These are phyloP conservation scores for Metopia argyrocephala DNA, from an alignment of 2,888 invertebrate species.

Conservation along the genomic window DNA sequence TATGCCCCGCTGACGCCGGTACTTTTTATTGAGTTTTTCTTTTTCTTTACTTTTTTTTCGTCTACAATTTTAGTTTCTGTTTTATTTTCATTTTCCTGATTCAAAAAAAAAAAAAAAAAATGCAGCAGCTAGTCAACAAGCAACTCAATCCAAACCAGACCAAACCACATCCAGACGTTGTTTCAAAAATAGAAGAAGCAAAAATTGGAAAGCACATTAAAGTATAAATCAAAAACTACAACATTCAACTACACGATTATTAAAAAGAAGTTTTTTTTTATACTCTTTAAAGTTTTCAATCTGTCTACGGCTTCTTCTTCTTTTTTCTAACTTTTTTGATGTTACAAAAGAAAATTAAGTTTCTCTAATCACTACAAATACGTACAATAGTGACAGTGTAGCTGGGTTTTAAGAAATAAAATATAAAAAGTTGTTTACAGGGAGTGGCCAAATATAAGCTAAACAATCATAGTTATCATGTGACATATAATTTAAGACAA, in stretches of 20 bases:
- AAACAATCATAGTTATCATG: no score
- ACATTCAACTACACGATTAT: conserved; percentile 42
- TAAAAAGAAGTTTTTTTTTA: conserved; percentile 25
- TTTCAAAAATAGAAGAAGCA: conserved; percentile 8
- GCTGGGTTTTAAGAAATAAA: no score
- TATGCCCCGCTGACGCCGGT: not conserved
- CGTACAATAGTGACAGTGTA: no score
- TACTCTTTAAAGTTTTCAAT: not conserved
- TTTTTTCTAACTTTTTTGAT: not conserved
- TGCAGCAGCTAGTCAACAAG: not conserved
- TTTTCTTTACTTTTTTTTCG: not conserved
- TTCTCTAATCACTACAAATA: conserved; percentile 18
- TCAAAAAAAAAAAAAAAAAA: conserved; percentile 7
- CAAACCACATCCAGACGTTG: conserved; percentile 7
- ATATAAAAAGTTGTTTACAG: no score
- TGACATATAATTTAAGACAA: no score
- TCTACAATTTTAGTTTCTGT: conserved; percentile 6
- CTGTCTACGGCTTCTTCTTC: not conserved
- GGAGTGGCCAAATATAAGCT: no score
- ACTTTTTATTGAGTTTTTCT: conserved; percentile 13
- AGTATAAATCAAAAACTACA: conserved; percentile 34
- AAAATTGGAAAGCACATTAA: not conserved
- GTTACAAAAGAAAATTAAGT: conserved; percentile 20
- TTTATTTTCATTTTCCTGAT: conserved; percentile 11
- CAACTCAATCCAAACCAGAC: conserved; percentile 39